Evolutionary conservation across 2,113 vertebrate species (phyloP), one percentile per base, ranked within the genome.

Genomic region (Chlamydotis undulata): DNA sequence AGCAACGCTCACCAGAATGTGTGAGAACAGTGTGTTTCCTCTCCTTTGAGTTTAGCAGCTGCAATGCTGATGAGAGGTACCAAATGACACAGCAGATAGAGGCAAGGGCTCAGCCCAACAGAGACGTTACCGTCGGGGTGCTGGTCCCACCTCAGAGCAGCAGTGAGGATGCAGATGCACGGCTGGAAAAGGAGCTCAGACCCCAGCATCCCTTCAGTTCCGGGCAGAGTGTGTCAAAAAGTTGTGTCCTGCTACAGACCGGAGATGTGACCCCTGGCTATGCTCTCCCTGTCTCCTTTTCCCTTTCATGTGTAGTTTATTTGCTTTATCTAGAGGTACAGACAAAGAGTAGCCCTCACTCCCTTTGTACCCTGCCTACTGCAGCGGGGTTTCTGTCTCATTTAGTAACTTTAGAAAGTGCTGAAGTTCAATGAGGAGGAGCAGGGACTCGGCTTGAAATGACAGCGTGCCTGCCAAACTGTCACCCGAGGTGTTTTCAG

Each of bases 401-500:
- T 91, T 91, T 67, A 65, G 89, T 91, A 90, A 77, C 93, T 96
- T 91, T 16, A 93, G 74, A 84, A 93, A 80, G 55, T 77, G 78
- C 95, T 93, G 92, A 52, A 90, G 87, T 96, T 94, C 90, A 94
- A 43, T 50, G 50, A 90, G 81, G 84, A 96, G 87, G 93, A 91
- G 94, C 74, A 93, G 87, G 45, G 89, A 53, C 84, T 89, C 74
- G 18, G 89, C 87, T 97, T 93, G 84, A 96, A 97, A 65, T 87
- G 84, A 87, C 89, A 91, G 78, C 3, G 4, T 93, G 89, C 61
- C 95, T 95, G 95, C 91, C 93, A 93, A 91, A 69, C 94, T 96
- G 94, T 94, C 96, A 94, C 92, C 90, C 1, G 25, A 95, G 93
- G 93, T 97, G 87, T 50, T 96, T 96, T 71, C 87, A 93, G 91